These are phyloP conservation scores for Prosopocoilus inquinatus DNA, from an alignment of 2,888 invertebrate species.

Conservation along the genomic window DNA sequence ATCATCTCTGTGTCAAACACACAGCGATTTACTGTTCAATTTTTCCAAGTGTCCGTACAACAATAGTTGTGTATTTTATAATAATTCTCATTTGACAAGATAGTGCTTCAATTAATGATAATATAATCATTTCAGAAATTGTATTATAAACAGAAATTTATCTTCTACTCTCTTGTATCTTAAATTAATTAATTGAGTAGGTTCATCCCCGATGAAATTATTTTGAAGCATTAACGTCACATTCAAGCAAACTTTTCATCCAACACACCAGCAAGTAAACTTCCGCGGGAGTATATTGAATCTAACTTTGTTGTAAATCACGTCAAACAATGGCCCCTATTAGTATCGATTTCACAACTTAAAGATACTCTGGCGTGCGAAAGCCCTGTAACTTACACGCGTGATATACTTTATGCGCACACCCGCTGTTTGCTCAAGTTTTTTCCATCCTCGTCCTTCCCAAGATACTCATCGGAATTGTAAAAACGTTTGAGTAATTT, in stretches of 20 bases:
- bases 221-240: neutral
- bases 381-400: constrained; percentile 11
- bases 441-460: too few relatives aligned
- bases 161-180: too few relatives aligned
- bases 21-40: too few relatives aligned
- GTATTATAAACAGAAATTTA: neutral
- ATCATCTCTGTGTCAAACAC: too few relatives aligned
- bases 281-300: constrained; percentile 14
- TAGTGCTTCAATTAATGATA: too few relatives aligned
- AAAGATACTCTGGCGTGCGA: constrained; percentile 12
- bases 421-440: neutral
- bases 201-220: neutral
- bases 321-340: constrained; percentile 14
- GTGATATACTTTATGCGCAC: constrained; percentile 7
- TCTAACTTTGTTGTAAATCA: constrained; percentile 11
- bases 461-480: too few relatives aligned
- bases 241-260: neutral
- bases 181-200: too few relatives aligned
- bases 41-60: too few relatives aligned
- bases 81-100: too few relatives aligned
- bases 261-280: constrained; percentile 5
- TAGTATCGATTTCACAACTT: constrained; percentile 17
- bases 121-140: too few relatives aligned
- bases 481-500: too few relatives aligned
- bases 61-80: too few relatives aligned